Evolutionary conservation across 2,888 invertebrate genomes (phyloP).

Genomic region (Arctia plantaginis): DNA sequence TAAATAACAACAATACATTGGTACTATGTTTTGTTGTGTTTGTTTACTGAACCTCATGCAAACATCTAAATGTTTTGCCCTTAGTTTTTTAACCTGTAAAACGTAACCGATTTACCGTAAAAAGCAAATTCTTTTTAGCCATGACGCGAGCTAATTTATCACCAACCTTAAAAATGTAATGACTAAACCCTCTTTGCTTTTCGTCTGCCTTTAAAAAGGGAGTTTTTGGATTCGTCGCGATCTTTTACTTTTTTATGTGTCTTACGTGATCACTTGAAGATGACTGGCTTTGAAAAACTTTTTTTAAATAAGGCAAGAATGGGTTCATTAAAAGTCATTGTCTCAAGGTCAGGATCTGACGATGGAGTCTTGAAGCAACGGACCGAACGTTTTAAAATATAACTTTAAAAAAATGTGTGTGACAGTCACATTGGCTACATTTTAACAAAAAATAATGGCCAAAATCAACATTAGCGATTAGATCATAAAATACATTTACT

Average conservation of each 20-base stretch:
- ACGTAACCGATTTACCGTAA: constrained; percentile 40
- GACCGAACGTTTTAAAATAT: neutral
- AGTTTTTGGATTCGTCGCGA: neutral
- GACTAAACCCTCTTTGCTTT: constrained; percentile 11
- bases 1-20: neutral
- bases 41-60: neutral
- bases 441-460: no score
- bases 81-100: constrained; percentile 15
- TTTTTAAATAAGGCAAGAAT: neutral
- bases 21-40: neutral
- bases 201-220: neutral
- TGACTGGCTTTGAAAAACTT: neutral
- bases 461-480: no score
- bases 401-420: no score
- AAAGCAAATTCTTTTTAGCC: constrained; percentile 29
- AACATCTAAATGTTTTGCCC: neutral
- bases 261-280: no score
- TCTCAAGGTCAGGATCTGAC: neutral
- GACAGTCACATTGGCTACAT: no score
- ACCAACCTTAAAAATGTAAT: constrained; percentile 7
- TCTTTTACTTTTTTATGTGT: no score
- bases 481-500: no score
- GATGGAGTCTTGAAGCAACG: neutral
- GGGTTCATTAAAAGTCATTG: neutral
- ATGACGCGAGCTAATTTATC: constrained; percentile 13